Evolutionary conservation across 2,888 invertebrate genomes (phyloP), one percentile per base, ranked within the genome.

Genomic region (Cyrtodaria siliqua): DNA sequence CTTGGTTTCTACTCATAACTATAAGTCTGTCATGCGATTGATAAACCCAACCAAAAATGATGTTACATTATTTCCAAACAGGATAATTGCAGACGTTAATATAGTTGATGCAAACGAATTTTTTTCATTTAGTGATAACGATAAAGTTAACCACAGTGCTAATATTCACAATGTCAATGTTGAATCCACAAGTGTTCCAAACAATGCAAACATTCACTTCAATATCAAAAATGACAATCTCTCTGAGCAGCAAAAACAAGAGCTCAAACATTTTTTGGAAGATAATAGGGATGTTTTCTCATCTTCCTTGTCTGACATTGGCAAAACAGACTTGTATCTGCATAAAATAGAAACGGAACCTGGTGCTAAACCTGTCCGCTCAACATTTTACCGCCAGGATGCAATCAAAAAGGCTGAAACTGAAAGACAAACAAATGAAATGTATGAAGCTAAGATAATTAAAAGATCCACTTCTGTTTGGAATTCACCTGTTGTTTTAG

Each of bases 401-500:
- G 67, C 38, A 23, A 47, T 12, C 56, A 69, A 38, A 70, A 62
- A 29, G 56, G n/a, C 53, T 29, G 78, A 82, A 69, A 66, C 63
- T 38, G 60, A 62, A 23, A 59, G 64, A 24, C 81, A 78, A 56
- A 64, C 61, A 12, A 49, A 67, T 52, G 68, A 71, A 26, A 56
- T 81, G 55, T 16, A 63, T 42, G 60, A 78, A 14, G 9, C 44
- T 44, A 74, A 69, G 8, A 72, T 83, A 4, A 77, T 74, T 14
- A 61, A 64, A 47, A 74, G 52, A 1, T 83, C 83, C 4, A 42
- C 20, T 20, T 74, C 70, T 49, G 47, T 69, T 20, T 83, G 73
- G 81, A 40, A 69, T 18, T 52, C 57, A 4, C 78, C 78, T 0
- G 83, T 83, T 1, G 79, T 83, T 2, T 33, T 81, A 33, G 69